A percentile compares a stretch with the other conserved stretches of the same genome.
phyloP scores from a whole-genome alignment of 2,888 invertebrate genomes.

The Oscheius sp. region DNA sequence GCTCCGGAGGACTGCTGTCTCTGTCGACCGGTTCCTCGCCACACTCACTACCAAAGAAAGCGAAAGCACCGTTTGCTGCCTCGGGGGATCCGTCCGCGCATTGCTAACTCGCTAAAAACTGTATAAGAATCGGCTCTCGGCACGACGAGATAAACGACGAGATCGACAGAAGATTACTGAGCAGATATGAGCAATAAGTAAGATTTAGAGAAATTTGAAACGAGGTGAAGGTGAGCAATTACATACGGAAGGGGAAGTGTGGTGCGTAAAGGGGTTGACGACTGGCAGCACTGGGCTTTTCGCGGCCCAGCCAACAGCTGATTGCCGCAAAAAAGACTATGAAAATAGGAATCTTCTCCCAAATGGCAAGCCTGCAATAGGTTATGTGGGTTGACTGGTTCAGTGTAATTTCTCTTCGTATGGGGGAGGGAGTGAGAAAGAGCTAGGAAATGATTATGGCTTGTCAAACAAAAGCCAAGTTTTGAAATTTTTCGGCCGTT shows the following conservation, averaged over 20 bases:
- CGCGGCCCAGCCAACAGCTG: slow-evolving; percentile 14
- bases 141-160: neutral
- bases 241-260: neutral
- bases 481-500: too few relatives aligned
- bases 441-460: too few relatives aligned
- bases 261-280: slow-evolving; percentile 14
- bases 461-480: too few relatives aligned
- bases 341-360: neutral
- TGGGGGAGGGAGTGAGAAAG: too few relatives aligned
- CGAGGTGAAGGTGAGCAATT: neutral
- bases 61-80: slow-evolving; percentile 7
- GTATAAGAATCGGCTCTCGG: neutral
- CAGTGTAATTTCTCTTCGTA: too few relatives aligned
- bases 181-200: neutral
- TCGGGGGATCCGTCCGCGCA: neutral
- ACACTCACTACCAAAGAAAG: slow-evolving; percentile 30
- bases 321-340: neutral
- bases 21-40: slow-evolving; percentile 28
- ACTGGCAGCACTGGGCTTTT: neutral
- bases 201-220: neutral
- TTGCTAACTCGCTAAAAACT: neutral
- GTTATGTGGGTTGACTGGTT: too few relatives aligned
- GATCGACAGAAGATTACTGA: too few relatives aligned
- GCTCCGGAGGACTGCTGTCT: slow-evolving; percentile 10
- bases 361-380: too few relatives aligned